Base-by-base conservation (phyloP, 2,888 invertebrate species). In the Micoletzkya japonica region DNA sequence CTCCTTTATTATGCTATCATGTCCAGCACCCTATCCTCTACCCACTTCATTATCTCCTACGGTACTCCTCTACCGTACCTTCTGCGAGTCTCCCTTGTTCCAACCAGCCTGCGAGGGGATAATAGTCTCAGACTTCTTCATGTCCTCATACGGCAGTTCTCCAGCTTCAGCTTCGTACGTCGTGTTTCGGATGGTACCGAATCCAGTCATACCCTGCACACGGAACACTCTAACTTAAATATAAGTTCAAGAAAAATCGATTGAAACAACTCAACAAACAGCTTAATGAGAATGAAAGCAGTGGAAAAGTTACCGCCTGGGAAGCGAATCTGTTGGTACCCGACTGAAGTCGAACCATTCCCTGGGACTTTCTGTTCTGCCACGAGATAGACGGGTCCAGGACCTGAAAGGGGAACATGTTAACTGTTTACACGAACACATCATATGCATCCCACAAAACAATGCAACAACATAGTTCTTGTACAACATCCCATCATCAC, bases 61-160 rank as follows among this genome's bases (percentile, higher is more conserved):
- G 24, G n/a, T n/a, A n/a, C n/a, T n/a, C n/a, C n/a, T n/a, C n/a
- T n/a, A 57, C 7, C 58, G 4, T 14, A 76, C 79, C 77, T 81
- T 83, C 78, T 85, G 85, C 20, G 84, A 84, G 77, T 86, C 85
- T 78, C 83, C 85, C 77, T 78, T 81, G 75, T 85, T 85, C 85
- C 85, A 85, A 70, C 85, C 85, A 71, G 85, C 85, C 71, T 85
- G 85, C 61, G 77, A 77, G 54, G 83, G 85, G 77, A 85, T 85
- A 75, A 85, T 85, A 52, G 81, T 77, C 79, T 85, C 83, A 64
- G 83, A 83, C 73, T 77, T 78, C 75, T 82, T 84, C 81, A 83
- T 83, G 70, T 85, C 85, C 74, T 85, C 85, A 72, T 82, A 85
- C 37, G 85, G 83, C 70, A 85, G 77, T 70, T 85, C 85, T 58